Percentiles rank a stretch among this genome's conserved stretches.
These are phyloP conservation scores for Sorex araneus DNA, from an alignment of 2,113 vertebrate species.

Conservation along the genomic window DNA sequence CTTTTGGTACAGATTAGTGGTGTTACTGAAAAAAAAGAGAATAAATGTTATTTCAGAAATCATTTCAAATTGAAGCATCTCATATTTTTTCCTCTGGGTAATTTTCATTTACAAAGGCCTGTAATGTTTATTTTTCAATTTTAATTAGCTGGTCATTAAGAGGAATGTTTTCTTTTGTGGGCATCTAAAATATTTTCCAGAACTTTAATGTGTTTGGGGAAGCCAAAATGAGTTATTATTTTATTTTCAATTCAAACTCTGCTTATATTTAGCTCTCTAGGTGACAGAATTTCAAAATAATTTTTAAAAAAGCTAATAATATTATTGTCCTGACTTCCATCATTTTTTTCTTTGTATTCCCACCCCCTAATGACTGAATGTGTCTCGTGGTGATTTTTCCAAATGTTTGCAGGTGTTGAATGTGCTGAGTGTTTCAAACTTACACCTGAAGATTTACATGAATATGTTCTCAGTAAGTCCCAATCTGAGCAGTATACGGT, in stretches of 20 bases:
- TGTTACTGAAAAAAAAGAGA: slow-evolving; percentile 34
- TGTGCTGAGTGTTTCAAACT: not conserved
- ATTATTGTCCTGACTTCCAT: slow-evolving; percentile 18
- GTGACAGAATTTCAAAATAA: slow-evolving; percentile 35
- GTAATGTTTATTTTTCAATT: slow-evolving; percentile 67
- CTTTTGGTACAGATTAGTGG: not conserved
- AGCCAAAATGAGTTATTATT: slow-evolving; percentile 53
- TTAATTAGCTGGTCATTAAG: slow-evolving; percentile 73
- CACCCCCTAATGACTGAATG: not conserved
- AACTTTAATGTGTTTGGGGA: slow-evolving; percentile 54
- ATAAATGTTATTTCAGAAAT: not conserved
- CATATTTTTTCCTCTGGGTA: not conserved
- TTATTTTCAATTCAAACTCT: slow-evolving; percentile 75
- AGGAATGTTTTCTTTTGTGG: slow-evolving; percentile 62
- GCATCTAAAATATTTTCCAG: slow-evolving; percentile 57
- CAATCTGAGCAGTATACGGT: not conserved
- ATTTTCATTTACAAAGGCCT: slow-evolving; percentile 68
- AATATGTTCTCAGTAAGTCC: slow-evolving; percentile 58
- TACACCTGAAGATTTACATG: slow-evolving; percentile 59
- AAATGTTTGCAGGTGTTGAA: slow-evolving; percentile 27
- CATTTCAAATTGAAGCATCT: slow-evolving; percentile 52
- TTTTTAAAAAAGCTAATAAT: slow-evolving; percentile 67
- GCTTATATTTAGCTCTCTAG: slow-evolving; percentile 68
- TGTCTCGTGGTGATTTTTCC: slow-evolving; percentile 25
- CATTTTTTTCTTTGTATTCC: slow-evolving; percentile 20